Conservation (phyloP, 2,888 invertebrate species). For the Rotaria macrura region DNA sequence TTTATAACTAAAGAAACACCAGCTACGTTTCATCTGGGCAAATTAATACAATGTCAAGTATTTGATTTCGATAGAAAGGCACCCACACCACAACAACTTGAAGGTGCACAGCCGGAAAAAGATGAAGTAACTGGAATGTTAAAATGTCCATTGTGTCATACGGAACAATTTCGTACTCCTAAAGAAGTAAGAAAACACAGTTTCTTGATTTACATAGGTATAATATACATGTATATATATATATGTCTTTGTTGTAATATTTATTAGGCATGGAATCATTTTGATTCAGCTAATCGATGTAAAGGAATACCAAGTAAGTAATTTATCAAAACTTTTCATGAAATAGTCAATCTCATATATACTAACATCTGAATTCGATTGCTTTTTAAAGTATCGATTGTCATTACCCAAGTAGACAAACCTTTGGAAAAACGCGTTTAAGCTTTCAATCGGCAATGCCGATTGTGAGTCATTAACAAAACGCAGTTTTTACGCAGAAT, state of each 20-base stretch:
- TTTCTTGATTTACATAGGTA: not conserved
- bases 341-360: too few species aligned
- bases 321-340: too few species aligned
- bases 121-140: conserved; percentile 28
- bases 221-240: too few species aligned
- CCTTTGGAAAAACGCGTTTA: too few species aligned
- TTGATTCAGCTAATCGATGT: conserved; percentile 62
- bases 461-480: too few species aligned
- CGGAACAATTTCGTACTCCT: not conserved
- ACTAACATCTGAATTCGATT: too few species aligned
- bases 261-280: conserved; percentile 82
- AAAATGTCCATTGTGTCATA: conserved; percentile 26
- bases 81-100: conserved; percentile 25
- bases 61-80: conserved; percentile 13
- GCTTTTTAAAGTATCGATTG: too few species aligned
- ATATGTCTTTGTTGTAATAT: not conserved
- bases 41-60: conserved; percentile 29
- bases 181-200: not conserved
- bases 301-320: not conserved
- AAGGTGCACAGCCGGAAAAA: conserved; percentile 26
- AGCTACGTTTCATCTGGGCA: conserved; percentile 65
- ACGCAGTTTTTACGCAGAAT: too few species aligned
- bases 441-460: too few species aligned
- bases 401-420: too few species aligned
- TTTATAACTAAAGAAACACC: conserved; percentile 90